Percentiles rank a stretch among this genome's conserved stretches.
phyloP scores from a whole-genome alignment of 2,113 vertebrate genomes.

The Caloenas nicobarica region DNA sequence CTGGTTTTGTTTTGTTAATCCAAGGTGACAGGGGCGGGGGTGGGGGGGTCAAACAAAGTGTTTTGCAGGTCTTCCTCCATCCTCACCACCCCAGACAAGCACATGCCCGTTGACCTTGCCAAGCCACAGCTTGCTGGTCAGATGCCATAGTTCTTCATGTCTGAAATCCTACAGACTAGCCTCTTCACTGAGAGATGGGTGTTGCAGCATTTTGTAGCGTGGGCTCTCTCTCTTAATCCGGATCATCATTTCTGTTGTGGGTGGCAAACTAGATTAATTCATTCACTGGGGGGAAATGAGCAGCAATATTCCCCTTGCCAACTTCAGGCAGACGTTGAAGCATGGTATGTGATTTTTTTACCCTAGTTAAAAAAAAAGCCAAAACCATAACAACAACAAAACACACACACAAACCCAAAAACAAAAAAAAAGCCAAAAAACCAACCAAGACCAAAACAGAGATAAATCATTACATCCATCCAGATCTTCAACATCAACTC shows the following conservation, averaged over 20 bases:
- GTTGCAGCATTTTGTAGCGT: not conserved
- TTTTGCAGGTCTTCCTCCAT: not conserved
- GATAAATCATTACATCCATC: not conserved
- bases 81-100: not conserved
- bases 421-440: not conserved
- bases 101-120: rapidly evolving
- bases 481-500: not conserved
- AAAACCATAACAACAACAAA: not conserved
- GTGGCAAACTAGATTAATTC: not conserved
- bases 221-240: not conserved
- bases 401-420: not conserved
- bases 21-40: not conserved
- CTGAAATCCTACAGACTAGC: not conserved
- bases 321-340: not conserved
- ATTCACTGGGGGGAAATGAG: not conserved
- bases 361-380: not conserved
- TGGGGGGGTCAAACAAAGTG: not conserved
- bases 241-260: not conserved
- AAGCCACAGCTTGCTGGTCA: not conserved
- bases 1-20: not conserved
- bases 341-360: not conserved
- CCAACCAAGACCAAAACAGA: not conserved
- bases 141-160: not conserved
- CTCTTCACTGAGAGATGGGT: not conserved
- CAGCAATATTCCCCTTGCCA: not conserved